Conservation (phyloP, 2,797 vertebrate species). For the Pachyuromys duprasi region DNA sequence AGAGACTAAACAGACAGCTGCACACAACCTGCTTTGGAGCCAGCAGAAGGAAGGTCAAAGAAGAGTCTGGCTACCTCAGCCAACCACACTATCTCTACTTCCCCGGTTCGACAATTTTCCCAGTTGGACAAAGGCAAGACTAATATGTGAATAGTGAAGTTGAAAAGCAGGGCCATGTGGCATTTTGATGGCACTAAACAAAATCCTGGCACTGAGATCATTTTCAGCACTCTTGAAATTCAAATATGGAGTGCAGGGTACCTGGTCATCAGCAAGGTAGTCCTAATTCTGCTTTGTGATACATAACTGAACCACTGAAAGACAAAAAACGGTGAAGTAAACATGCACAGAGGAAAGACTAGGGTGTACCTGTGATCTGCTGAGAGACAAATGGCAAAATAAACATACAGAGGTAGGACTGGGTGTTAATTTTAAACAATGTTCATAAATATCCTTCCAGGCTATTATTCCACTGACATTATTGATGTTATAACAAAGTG, state of each 20-base stretch:
- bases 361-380: conserved; percentile 59
- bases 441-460: conserved; percentile 64
- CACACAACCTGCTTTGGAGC: neutral
- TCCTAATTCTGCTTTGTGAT: conserved; percentile 61
- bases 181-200: neutral
- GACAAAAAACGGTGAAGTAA: conserved; percentile 72
- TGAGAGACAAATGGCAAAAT: neutral
- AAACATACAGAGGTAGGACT: conserved; percentile 66
- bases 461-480: conserved; percentile 44
- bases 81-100: neutral
- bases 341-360: neutral
- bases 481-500: conserved; percentile 44
- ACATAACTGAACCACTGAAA: conserved; percentile 71
- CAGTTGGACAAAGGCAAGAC: neutral
- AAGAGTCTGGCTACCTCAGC: neutral
- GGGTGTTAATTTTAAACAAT: conserved; percentile 74
- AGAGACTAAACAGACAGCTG: neutral
- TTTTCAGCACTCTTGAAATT: conserved; percentile 50
- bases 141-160: neutral
- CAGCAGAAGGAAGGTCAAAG: neutral
- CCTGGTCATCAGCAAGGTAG: conserved; percentile 70
- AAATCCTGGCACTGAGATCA: conserved; percentile 38
- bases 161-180: neutral
- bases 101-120: neutral
- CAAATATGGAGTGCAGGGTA: neutral